Evolutionary conservation across 2,888 invertebrate species (phyloP).

Genomic region (Acanthopleura granulata): DNA sequence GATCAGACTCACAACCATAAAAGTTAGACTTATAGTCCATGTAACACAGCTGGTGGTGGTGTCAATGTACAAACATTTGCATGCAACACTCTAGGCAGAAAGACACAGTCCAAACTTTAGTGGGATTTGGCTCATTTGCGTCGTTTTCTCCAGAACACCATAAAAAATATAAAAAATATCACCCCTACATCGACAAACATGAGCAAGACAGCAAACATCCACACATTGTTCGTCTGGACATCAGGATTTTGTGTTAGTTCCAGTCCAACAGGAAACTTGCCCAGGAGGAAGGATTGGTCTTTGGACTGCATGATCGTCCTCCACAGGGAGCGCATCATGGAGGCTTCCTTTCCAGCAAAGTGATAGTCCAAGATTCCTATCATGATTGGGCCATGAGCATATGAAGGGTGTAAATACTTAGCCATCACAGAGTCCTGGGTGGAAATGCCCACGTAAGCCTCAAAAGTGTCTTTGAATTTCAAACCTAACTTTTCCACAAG

Average conservation of each 20-base stretch:
- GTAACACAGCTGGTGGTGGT: no score
- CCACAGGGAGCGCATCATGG: slow-evolving; percentile 27
- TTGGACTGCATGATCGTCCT: slow-evolving; percentile 15
- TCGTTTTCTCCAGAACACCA: slow-evolving; percentile 20
- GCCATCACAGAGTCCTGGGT: neutral
- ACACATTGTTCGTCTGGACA: slow-evolving; percentile 5
- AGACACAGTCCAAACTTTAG: no score
- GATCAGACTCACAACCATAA: no score
- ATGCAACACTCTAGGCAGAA: no score
- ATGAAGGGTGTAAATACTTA: slow-evolving; percentile 14
- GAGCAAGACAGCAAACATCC: slow-evolving; percentile 20
- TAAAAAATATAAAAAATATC: slow-evolving; percentile 21
- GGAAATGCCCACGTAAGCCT: slow-evolving; percentile 26
- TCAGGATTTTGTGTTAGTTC: neutral
- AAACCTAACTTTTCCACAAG: slow-evolving; percentile 30
- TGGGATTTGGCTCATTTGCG: no score
- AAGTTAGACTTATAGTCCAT: no score
- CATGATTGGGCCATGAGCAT: slow-evolving; percentile 23
- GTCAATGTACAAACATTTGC: no score
- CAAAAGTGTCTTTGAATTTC: slow-evolving; percentile 22
- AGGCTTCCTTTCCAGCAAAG: slow-evolving; percentile 22
- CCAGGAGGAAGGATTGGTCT: neutral
- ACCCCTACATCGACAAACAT: slow-evolving; percentile 23
- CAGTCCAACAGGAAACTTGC: neutral
- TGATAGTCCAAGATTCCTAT: slow-evolving; percentile 23